Percentiles rank a stretch among this genome's conserved stretches.
Conservation (phyloP, 2,113 vertebrate genomes). For the Riparia riparia region DNA sequence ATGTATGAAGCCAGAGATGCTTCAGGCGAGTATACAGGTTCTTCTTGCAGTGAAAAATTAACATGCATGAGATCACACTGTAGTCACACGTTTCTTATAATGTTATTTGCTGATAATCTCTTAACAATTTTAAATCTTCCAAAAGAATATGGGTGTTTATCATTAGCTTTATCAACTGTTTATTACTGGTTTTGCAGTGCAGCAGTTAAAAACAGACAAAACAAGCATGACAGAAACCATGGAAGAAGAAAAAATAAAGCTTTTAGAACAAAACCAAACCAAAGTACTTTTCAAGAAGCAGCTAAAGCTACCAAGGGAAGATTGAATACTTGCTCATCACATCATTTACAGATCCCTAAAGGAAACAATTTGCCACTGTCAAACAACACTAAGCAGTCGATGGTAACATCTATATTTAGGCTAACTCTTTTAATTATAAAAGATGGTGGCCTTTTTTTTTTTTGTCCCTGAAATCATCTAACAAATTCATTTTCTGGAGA, state of each 20-base stretch:
- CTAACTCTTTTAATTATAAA: not conserved
- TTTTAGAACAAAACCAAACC: not conserved
- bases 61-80: not conserved
- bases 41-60: not conserved
- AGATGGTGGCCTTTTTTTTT: not conserved
- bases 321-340: not conserved
- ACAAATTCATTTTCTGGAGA: not conserved
- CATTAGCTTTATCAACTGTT: not conserved
- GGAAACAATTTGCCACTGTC: slow-evolving; percentile 10
- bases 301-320: not conserved
- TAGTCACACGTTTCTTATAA: accelerated
- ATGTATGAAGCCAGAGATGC: not conserved
- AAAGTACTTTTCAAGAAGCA: not conserved
- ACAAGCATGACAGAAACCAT: not conserved
- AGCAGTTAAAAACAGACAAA: not conserved
- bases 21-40: not conserved
- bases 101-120: not conserved
- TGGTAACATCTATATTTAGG: not conserved
- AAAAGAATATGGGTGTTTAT: not conserved
- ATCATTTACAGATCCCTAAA: not conserved
- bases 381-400: not conserved
- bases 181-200: not conserved
- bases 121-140: not conserved
- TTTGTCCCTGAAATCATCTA: not conserved
- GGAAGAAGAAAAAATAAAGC: not conserved